Base-by-base conservation (phyloP, 1,140 invertebrate genomes). In the Lepidurus couesii region DNA sequence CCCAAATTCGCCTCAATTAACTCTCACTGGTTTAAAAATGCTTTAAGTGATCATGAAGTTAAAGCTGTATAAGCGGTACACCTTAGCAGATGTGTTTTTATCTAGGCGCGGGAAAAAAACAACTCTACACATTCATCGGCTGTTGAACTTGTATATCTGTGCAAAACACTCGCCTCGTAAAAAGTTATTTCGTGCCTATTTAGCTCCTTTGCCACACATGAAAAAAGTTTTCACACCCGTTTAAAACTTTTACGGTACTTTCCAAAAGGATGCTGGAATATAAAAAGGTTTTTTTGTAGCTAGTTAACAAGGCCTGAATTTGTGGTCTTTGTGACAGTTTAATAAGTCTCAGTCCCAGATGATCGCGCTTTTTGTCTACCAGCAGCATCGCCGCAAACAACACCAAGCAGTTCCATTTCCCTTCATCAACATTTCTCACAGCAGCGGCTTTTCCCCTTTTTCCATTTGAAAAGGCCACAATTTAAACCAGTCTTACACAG, bases 271-370 rank as follows among this genome's bases (percentile, higher is more conserved):
- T n/a, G 16, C 16, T 65, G 16, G 53, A 65, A 65, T 21, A 65
- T 65, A 21, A n/a, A 65, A 65, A 21, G 53, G 53, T n/a, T 65
- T 65, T 16, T 47, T 65, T 34, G 34, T 34, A 34, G 21, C 53
- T 65, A 65, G 53, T 65, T 65, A 65, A 65, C 53, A 65, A 65
- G 53, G 53, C 21, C 13, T 65, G 53, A 65, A 65, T 65, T 65
- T 65, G 53, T 65, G 53, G 53, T 13, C 53, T 65, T 16, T 65
- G 53, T 65, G 53, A 65, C 53, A 65, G 53, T 65, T 65, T 65
- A 65, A 65, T 65, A 65, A 65, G 53, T 65, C 53, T 21, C 21
- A 21, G 53, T 21, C 13, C 13, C 16, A 65, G 53, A 65, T 65
- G 53, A 65, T 65, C 53, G 53, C 53, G 16, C 21, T 65, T 65